Evolutionary conservation across 2,888 invertebrate species (phyloP), one percentile per base, ranked within the genome.

Genomic region (Melanchra persicariae): DNA sequence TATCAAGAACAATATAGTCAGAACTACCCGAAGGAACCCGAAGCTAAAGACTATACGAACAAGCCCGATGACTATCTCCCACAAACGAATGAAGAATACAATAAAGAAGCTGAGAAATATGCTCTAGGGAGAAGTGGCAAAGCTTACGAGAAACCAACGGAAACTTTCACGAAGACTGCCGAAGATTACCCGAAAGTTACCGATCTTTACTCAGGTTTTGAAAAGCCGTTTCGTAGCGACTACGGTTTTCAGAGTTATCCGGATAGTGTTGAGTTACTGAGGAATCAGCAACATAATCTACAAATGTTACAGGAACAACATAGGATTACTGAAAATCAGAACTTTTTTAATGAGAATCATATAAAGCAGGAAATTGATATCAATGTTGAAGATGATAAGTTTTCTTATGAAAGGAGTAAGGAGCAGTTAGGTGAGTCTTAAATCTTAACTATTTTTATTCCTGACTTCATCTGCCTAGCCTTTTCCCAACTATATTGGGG

Each of bases 351-450:
- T 57, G 95, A 95, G 47, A 93, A 88, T 26, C 93, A 93, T 66
- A 95, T 96, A 86, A 96, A 96, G 51, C 94, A 93, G 26, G 95
- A 95, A 51, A 89, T 93, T 2, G 94, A 95, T 60, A 88, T 93
- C 1, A 90, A 86, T 0, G 87, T 82, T 0, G 95, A 95, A 0
- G 95, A 95, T 2, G 95, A 94, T 0, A 94, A 94, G 59, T 94
- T 90, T 66, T 17, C 90, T 51, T 95, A 93, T 63, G 94, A 95
- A 7, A 67, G 92, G 66, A 89, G 83, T 51, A 95, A 94, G 86
- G 94, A 94, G 2, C 91, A 90, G 10, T 72, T 91, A 37, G 93
- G 92, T 93, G 74, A 88, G 89, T 87, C 17, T 43, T 22, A 17
- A 12, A 24, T n/a, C n/a, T n/a, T n/a, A n/a, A n/a, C n/a, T n/a